Percentiles rank a stretch among this genome's conserved stretches.
These are phyloP conservation scores for Danionella cerebrum DNA, from an alignment of 2,113 vertebrate species.

Conservation along the genomic window DNA sequence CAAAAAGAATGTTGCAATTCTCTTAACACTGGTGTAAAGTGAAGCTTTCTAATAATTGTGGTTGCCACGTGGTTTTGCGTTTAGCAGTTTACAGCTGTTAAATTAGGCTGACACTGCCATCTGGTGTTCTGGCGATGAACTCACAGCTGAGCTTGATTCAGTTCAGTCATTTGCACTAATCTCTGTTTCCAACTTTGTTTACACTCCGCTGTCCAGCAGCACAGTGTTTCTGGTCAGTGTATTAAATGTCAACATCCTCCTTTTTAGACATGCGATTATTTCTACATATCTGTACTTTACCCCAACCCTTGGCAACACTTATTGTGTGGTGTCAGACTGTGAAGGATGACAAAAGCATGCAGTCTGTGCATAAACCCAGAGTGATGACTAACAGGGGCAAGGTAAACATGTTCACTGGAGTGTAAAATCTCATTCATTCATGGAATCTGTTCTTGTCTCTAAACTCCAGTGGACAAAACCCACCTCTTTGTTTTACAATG, in stretches of 20 bases:
- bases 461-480: background rate
- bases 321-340: background rate
- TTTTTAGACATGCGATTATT: background rate
- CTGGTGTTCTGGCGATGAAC: background rate
- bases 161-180: background rate
- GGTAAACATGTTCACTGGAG: background rate
- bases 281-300: background rate
- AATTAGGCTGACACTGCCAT: background rate
- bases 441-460: background rate
- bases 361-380: background rate
- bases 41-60: no score
- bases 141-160: background rate
- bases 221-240: background rate
- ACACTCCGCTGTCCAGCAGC: background rate
- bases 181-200: background rate
- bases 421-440: background rate
- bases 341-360: background rate
- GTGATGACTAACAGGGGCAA: constrained; percentile 1
- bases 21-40: no score
- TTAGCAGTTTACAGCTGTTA: background rate
- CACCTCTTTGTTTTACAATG: background rate
- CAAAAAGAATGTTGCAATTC: no score
- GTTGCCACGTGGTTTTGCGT: no score
- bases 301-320: background rate
- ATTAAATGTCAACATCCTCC: background rate